Base-by-base conservation (phyloP, 2,113 vertebrate species). In the Azemiops feae region DNA sequence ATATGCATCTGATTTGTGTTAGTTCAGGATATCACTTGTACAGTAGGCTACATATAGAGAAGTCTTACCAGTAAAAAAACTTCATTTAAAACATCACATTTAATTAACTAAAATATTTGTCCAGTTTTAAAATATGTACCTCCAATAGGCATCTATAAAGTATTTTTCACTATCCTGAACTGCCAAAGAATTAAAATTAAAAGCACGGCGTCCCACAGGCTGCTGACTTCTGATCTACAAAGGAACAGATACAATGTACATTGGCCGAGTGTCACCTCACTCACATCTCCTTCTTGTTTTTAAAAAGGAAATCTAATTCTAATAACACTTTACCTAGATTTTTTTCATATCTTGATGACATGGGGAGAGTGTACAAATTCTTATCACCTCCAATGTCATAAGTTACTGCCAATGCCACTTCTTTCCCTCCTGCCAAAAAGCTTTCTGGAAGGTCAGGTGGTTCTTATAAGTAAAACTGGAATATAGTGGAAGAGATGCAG, bases 1-100 rank as follows among this genome's bases (percentile, higher is more conserved):
- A 22, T 50, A 20, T 92, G 45, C 89, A 92, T 89, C 52, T 92
- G 50, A 81, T 85, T 85, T 92, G 45, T 27, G 57, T 64, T 47
- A 58, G 30, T 47, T 12, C 85, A 89, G 69, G 20, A 50, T 89
- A 58, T 52, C 53, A 89, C 3, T 20, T 58, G 30, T 55, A 25
- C 16, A 4, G 1, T 12, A 53, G n/a, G 55, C 39, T 57, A 74
- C 16, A 2, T 81, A 12, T 25, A 27, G 53, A 45, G 14, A n/a
- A 30, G 8, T 11, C 25, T 12, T 27, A 55, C 3, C n/a, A 89
- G 2, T 64, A n/a, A n/a, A 47, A 47, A 53, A 22, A 1, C 6
- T 22, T 74, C 4, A 18, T 74, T 74, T 34, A 74, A 74, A 74
- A 74, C n/a, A 34, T 39, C 69, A 74, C n/a, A 74, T 69, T 69